phyloP scores from a whole-genome alignment of 2,888 invertebrate species.

The Lypha dubia region DNA sequence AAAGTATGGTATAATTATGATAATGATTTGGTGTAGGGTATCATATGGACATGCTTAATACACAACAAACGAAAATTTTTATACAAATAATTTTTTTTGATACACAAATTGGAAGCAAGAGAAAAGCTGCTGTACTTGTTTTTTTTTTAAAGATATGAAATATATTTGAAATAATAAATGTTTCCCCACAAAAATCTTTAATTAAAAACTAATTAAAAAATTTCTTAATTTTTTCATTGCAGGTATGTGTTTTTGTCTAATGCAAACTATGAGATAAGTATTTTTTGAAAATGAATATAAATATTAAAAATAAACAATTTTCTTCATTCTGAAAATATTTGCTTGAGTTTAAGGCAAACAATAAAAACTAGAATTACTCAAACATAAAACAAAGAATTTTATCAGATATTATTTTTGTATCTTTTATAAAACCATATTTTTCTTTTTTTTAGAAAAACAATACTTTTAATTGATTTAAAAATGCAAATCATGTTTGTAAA shows the following conservation, averaged over 20 bases:
- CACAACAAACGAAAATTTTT: too few relatives aligned
- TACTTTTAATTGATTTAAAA: slow-evolving; percentile 67
- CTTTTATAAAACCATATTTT: background rate
- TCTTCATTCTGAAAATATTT: background rate
- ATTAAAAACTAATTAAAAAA: slow-evolving; percentile 1
- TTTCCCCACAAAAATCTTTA: background rate
- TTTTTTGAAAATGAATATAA: background rate
- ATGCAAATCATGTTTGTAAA: slow-evolving; percentile 71
- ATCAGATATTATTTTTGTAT: background rate
- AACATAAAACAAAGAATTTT: background rate
- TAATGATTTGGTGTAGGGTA: too few relatives aligned
- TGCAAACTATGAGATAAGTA: slow-evolving; percentile 27
- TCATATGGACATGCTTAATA: too few relatives aligned
- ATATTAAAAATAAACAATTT: background rate
- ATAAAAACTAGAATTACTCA: background rate
- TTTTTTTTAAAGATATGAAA: too few relatives aligned
- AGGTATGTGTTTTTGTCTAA: slow-evolving; percentile 34
- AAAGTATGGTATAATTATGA: too few relatives aligned
- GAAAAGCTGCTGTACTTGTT: too few relatives aligned
- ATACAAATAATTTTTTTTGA: too few relatives aligned
- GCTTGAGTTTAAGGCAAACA: background rate
- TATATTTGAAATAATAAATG: too few relatives aligned
- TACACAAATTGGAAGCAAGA: too few relatives aligned
- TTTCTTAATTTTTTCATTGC: slow-evolving; percentile 32
- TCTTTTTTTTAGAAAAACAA: slow-evolving; percentile 21